These are phyloP conservation scores for Furnarius figulus DNA, from an alignment of 2,113 vertebrate genomes.

Conservation along the genomic window DNA sequence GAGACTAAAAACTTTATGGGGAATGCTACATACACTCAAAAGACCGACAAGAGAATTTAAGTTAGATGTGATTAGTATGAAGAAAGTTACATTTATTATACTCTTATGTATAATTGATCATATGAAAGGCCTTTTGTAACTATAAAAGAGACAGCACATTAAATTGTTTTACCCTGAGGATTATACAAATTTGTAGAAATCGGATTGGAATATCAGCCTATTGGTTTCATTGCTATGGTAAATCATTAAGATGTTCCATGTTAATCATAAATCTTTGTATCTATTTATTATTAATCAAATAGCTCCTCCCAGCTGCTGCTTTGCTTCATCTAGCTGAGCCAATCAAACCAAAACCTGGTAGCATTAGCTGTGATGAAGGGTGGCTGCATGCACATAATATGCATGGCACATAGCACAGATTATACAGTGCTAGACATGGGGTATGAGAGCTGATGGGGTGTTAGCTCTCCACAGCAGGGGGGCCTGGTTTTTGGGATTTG, in stretches of 20 bases:
- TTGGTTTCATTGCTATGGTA: constrained; percentile 78
- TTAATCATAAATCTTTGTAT: constrained; percentile 74
- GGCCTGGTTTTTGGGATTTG: constrained; percentile 37
- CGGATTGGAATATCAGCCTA: constrained; percentile 77
- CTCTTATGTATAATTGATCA: constrained; percentile 86
- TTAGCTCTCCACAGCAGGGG: constrained; percentile 40
- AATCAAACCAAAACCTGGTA: constrained; percentile 51
- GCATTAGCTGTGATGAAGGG: constrained; percentile 29
- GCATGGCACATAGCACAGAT: constrained; percentile 35
- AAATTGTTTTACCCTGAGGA: constrained; percentile 84
- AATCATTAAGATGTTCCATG: constrained; percentile 79
- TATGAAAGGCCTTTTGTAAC: constrained; percentile 84
- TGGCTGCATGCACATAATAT: constrained; percentile 25
- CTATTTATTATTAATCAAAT: constrained; percentile 77
- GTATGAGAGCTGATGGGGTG: constrained; percentile 38
- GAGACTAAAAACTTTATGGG: constrained; percentile 81
- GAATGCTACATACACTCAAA: constrained; percentile 79
- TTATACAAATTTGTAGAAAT: constrained; percentile 81
- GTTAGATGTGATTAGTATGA: constrained; percentile 85
- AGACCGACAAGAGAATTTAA: constrained; percentile 81
- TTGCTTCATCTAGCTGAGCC: constrained; percentile 61
- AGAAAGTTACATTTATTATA: constrained; percentile 85
- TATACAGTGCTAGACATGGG: constrained; percentile 40
- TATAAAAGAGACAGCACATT: constrained; percentile 85
- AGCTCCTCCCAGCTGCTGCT: constrained; percentile 72